Percentiles rank a stretch among this genome's conserved stretches.
phyloP scores from a whole-genome alignment of 2,797 vertebrate species.

The Odontamblyopus rebecca region DNA sequence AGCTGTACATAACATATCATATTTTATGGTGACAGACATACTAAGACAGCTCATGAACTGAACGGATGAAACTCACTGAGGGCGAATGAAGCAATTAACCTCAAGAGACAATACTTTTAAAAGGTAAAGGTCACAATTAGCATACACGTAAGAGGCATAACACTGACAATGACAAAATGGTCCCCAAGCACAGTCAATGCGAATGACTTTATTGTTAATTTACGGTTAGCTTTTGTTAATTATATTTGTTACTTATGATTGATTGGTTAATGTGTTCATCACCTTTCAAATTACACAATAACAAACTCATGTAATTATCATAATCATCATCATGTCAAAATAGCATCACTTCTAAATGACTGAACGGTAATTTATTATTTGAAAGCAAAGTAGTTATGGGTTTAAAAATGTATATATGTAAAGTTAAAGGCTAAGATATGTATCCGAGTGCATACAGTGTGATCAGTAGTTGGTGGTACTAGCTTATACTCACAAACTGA shows the following conservation, averaged over 20 bases:
- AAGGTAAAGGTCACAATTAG: conserved; percentile 56
- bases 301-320: too few relatives aligned
- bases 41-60: conserved; percentile 5
- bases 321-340: too few relatives aligned
- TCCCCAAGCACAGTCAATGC: not conserved
- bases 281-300: too few relatives aligned
- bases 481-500: too few relatives aligned
- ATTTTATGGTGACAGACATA: conserved; percentile 16
- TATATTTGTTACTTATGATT: not conserved
- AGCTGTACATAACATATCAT: conserved; percentile 23
- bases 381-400: too few relatives aligned
- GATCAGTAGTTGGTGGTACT: too few relatives aligned
- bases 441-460: too few relatives aligned
- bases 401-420: too few relatives aligned
- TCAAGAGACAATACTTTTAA: conserved; percentile 42
- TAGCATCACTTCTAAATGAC: too few relatives aligned
- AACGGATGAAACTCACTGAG: conserved; percentile 18
- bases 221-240: not conserved
- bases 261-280: too few relatives aligned
- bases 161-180: conserved; percentile 6
- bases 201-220: not conserved
- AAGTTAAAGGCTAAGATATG: too few relatives aligned
- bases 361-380: too few relatives aligned
- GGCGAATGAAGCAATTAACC: conserved; percentile 62
- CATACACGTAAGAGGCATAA: conserved; percentile 17